These are phyloP conservation scores for Rhyacophila brunnea DNA, from an alignment of 1,140 invertebrate species.

Conservation along the genomic window DNA sequence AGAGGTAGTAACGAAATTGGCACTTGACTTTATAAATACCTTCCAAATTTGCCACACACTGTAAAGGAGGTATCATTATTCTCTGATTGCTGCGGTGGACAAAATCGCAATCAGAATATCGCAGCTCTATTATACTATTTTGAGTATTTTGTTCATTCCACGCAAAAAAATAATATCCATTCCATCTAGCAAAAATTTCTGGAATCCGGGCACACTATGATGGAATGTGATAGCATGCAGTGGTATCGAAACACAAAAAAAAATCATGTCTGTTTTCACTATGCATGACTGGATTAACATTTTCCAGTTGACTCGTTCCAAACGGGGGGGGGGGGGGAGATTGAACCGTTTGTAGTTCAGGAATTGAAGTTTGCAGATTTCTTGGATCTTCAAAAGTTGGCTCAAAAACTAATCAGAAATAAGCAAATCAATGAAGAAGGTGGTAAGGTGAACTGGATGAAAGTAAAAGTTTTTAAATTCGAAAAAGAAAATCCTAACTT, in stretches of 20 bases:
- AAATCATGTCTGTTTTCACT: neutral
- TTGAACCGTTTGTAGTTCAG: neutral
- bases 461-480: neutral
- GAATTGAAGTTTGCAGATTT: neutral
- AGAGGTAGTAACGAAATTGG: constrained; percentile 31
- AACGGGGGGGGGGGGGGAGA: neutral
- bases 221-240: constrained; percentile 40
- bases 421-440: neutral
- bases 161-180: neutral
- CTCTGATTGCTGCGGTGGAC: constrained; percentile 36
- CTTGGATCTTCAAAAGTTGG: neutral
- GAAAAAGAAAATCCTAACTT: constrained; percentile 24
- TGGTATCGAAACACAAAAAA: constrained; percentile 30
- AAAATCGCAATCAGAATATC: constrained; percentile 36
- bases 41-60: constrained; percentile 19
- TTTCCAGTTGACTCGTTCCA: neutral
- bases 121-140: constrained; percentile 9
- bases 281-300: constrained; percentile 2
- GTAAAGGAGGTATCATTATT: constrained; percentile 31
- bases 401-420: neutral
- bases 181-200: constrained; percentile 40
- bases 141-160: no score
- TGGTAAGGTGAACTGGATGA: neutral
- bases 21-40: constrained; percentile 24
- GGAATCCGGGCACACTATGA: constrained; percentile 41